phyloP scores from a whole-genome alignment of 1,140 invertebrate species.

The Penaeus vannamei region DNA sequence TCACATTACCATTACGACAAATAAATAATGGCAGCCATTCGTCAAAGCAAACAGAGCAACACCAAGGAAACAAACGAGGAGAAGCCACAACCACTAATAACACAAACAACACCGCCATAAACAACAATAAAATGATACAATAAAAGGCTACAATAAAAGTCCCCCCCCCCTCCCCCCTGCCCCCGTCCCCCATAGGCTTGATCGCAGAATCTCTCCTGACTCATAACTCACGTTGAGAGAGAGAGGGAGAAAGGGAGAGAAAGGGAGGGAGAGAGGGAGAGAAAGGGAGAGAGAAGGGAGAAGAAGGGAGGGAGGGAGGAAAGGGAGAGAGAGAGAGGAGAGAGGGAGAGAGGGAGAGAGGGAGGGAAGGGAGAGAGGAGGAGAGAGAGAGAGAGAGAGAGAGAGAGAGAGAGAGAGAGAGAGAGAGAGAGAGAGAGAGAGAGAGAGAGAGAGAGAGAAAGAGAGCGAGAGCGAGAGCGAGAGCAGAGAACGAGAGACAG shows the following conservation, averaged over 20 bases:
- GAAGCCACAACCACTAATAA: too few species aligned
- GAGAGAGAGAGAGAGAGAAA: not conserved
- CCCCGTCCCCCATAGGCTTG: not conserved
- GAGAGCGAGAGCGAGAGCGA: not conserved
- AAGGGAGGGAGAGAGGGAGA: not conserved
- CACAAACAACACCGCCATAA: too few species aligned
- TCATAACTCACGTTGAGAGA: too few species aligned
- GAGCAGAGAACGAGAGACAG: not conserved
- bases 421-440: not conserved
- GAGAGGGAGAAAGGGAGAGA: not conserved
- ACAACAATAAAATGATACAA: too few species aligned
- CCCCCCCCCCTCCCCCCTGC: not conserved
- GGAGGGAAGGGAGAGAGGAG: not conserved
- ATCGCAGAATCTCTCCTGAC: too few species aligned
- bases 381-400: not conserved
- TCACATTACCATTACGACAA: too few species aligned
- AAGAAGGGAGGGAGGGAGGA: constrained; percentile 9
- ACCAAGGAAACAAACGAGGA: too few species aligned
- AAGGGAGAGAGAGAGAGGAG: constrained; percentile 13
- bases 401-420: constrained; percentile 3
- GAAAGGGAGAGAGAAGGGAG: not conserved
- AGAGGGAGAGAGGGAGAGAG: constrained; percentile 10
- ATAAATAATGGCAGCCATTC: too few species aligned
- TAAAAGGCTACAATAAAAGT: too few species aligned
- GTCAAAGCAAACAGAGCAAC: too few species aligned